Evolutionary conservation across 2,113 vertebrate genomes (phyloP).

Genomic region (Oxygymnocypris stewartii): DNA sequence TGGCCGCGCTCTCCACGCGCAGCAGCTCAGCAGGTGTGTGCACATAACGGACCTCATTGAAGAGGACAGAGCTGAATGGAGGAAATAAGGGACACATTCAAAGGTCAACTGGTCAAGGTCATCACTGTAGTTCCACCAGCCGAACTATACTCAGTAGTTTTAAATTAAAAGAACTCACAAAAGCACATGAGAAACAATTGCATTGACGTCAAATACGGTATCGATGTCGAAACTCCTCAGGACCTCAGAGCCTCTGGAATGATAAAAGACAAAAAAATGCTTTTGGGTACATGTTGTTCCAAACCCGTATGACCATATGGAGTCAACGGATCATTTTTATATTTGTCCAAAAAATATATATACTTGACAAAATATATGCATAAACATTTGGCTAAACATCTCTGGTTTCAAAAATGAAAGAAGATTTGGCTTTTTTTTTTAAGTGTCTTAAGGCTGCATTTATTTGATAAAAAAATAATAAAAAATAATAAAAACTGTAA

Average conservation of each 20-base stretch:
- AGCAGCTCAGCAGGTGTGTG: constrained; percentile 80
- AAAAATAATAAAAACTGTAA: not conserved
- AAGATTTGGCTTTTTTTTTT: not conserved
- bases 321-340: not conserved
- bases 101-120: not conserved
- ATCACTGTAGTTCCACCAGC: not conserved
- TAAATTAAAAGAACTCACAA: constrained; percentile 82
- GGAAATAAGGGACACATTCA: not conserved
- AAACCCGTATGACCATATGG: not conserved
- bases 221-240: constrained; percentile 86
- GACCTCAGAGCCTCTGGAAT: constrained; percentile 77
- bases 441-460: not conserved
- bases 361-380: no score
- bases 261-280: constrained; percentile 34
- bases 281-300: not conserved
- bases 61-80: constrained; percentile 83
- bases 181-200: constrained; percentile 87
- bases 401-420: not conserved
- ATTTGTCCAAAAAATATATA: not conserved
- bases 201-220: constrained; percentile 86
- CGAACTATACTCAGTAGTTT: not conserved
- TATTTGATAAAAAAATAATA: not conserved
- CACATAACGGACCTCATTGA: constrained; percentile 89
- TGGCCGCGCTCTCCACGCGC: constrained; percentile 79
- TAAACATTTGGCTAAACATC: no score